Evolutionary conservation across 2,888 invertebrate genomes (phyloP).

Genomic region (Pomacea canaliculata): DNA sequence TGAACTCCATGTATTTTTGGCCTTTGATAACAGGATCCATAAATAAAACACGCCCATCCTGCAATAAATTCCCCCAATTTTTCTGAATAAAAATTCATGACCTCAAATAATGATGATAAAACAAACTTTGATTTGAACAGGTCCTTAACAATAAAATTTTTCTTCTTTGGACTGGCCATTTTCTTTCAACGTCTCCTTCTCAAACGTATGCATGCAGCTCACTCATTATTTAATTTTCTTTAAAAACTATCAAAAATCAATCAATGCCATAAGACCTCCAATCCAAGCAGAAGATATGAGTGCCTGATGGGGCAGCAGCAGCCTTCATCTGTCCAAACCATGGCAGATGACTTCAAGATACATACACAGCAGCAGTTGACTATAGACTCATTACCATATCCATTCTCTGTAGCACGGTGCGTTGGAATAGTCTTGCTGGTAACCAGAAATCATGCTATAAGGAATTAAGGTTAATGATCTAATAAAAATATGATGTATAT

Average conservation of each 20-base stretch:
- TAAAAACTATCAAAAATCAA: too few species aligned
- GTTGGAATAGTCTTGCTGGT: slow-evolving; percentile 24
- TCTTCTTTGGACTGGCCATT: too few species aligned
- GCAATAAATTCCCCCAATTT: slow-evolving; percentile 9
- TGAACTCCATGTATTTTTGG: slow-evolving; percentile 64
- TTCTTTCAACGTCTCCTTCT: too few species aligned
- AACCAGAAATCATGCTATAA: not conserved
- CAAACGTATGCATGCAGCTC: too few species aligned
- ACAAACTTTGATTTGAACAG: not conserved
- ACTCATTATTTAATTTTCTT: too few species aligned
- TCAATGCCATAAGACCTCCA: slow-evolving; percentile 51
- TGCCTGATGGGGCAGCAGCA: slow-evolving; percentile 58
- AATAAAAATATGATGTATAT: not conserved
- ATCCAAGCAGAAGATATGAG: slow-evolving; percentile 62
- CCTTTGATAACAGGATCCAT: slow-evolving; percentile 67
- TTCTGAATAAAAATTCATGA: not conserved
- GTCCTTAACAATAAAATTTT: too few species aligned
- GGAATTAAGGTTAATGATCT: not conserved
- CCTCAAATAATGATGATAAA: not conserved
- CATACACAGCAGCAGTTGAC: slow-evolving; percentile 58
- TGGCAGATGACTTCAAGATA: slow-evolving; percentile 57
- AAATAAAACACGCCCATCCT: slow-evolving; percentile 67
- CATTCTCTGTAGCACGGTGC: slow-evolving; percentile 59
- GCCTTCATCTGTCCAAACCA: slow-evolving; percentile 64
- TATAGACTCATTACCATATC: slow-evolving; percentile 49